Conservation (phyloP, 1,140 invertebrate genomes). For the Temnothorax longispinosus region DNA sequence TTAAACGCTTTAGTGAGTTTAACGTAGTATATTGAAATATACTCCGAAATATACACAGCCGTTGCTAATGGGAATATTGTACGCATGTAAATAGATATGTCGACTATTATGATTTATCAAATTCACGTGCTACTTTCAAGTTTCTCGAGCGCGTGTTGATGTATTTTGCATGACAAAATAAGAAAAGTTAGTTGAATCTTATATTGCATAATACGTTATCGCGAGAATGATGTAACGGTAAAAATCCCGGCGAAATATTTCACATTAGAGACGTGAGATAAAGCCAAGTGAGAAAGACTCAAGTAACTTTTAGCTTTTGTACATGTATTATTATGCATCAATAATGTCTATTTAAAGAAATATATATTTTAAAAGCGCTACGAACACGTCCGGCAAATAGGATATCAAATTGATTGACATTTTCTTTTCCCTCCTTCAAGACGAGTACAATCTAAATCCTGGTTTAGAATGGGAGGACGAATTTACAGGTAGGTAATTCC, state of each 20-base stretch:
- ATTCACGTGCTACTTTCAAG: slow-evolving; percentile 63
- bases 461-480: slow-evolving; percentile 99
- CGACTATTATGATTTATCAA: slow-evolving; percentile 58
- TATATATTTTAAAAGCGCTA: slow-evolving; percentile 62
- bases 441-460: slow-evolving; percentile 99
- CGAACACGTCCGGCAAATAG: slow-evolving; percentile 74
- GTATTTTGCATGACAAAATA: slow-evolving; percentile 63
- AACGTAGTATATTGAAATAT: slow-evolving; percentile 23
- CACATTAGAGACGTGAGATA: neutral
- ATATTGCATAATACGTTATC: slow-evolving; percentile 3
- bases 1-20: slow-evolving; percentile 38
- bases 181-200: slow-evolving; percentile 51
- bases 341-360: slow-evolving; percentile 71
- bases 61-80: slow-evolving; percentile 58
- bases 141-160: slow-evolving; percentile 71
- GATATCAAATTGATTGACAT: slow-evolving; percentile 87
- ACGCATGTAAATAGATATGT: slow-evolving; percentile 66
- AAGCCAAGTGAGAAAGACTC: slow-evolving; percentile 5
- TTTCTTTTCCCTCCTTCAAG: slow-evolving; percentile 94
- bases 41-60: slow-evolving; percentile 30
- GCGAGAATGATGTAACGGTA: neutral
- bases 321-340: slow-evolving; percentile 68
- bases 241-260: neutral
- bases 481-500: slow-evolving; percentile 97
- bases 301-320: slow-evolving; percentile 25